Evolutionary conservation across 1,140 invertebrate genomes (phyloP).

Genomic region (Apis dorsata): DNA sequence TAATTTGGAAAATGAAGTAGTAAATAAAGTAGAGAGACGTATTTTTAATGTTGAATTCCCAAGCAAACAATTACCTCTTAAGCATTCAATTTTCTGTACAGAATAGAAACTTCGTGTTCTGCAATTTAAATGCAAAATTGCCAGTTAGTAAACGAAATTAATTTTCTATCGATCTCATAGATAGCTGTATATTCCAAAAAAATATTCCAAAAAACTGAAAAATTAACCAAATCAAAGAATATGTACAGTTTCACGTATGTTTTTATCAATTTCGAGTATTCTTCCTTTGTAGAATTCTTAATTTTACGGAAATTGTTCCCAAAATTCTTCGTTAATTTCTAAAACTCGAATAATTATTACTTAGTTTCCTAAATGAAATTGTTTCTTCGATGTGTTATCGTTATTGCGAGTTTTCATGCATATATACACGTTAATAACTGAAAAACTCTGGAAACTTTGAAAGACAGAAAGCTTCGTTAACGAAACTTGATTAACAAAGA

Average conservation of each 20-base stretch:
- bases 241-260: background rate
- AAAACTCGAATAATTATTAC: slow-evolving; percentile 1
- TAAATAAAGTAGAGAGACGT: too few species aligned
- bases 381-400: background rate
- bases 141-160: background rate
- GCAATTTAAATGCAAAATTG: background rate
- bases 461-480: slow-evolving; percentile 2
- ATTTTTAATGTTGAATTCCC: too few species aligned
- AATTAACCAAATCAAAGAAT: background rate
- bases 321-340: too few species aligned
- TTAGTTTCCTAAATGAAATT: background rate
- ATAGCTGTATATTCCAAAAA: too few species aligned
- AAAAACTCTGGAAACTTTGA: too few species aligned
- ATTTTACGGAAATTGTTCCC: too few species aligned
- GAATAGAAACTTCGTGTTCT: background rate
- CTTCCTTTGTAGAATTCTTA: background rate
- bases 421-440: background rate
- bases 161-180: background rate
- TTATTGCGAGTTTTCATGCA: background rate
- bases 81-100: too few species aligned
- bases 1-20: too few species aligned
- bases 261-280: too few species aligned
- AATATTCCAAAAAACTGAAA: background rate
- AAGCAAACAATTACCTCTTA: too few species aligned
- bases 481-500: background rate